A percentile compares a stretch with the other conserved stretches of the same genome.
Conservation (phyloP, 37 sponge, comb jelly and placozoan species). For the Crambe crambe region DNA sequence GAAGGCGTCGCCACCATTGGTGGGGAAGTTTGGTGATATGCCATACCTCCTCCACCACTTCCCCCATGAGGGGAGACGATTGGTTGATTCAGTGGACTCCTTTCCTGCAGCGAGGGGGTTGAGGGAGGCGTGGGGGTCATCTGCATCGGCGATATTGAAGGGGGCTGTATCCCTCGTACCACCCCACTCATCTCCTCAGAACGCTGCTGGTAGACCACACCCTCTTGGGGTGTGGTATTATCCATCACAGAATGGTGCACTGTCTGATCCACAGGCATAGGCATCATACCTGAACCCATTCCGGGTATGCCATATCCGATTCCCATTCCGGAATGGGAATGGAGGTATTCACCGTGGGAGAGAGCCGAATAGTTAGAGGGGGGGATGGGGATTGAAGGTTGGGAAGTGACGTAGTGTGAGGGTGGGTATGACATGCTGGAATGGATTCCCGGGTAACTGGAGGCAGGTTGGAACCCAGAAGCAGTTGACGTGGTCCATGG, state of each 20-base stretch:
- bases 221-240: background rate
- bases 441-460: background rate
- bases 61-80: background rate
- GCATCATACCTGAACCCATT: background rate
- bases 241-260: background rate
- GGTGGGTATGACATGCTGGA: background rate
- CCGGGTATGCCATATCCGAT: conserved; percentile 23
- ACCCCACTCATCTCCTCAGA: background rate
- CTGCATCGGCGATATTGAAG: background rate
- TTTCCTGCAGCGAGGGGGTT: background rate
- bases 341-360: background rate
- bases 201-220: conserved; percentile 1
- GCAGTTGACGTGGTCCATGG: conserved; percentile 6
- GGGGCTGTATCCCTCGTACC: background rate
- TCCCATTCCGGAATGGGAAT: conserved; percentile 13
- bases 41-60: background rate
- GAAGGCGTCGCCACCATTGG: background rate
- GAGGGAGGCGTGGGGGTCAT: background rate
- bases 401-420: background rate
- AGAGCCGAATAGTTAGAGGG: background rate
- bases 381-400: background rate
- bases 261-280: background rate
- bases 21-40: background rate
- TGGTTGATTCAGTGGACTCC: background rate
- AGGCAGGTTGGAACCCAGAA: background rate